phyloP scores from a whole-genome alignment of 2,113 vertebrate genomes.

The Kobus ellipsiprymnus region DNA sequence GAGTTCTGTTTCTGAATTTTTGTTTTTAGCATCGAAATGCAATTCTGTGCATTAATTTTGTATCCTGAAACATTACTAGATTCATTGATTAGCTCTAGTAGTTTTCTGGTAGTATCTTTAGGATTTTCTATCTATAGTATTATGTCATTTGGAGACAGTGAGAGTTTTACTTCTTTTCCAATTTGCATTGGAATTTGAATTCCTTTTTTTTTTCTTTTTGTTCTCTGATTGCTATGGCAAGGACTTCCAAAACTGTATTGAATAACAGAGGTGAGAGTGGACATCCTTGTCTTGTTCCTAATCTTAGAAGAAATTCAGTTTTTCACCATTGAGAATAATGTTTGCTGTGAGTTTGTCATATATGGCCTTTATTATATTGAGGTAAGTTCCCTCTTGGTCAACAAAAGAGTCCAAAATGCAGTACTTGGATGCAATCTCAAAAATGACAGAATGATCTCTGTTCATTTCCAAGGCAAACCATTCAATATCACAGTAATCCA shows the following conservation, averaged over 20 bases:
- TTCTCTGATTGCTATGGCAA: neutral
- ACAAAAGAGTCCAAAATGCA: no score
- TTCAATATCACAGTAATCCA: no score
- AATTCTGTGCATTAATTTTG: neutral
- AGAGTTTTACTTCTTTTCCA: neutral
- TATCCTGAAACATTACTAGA: neutral
- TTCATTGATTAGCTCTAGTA: neutral
- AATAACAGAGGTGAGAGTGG: neutral
- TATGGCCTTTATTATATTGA: neutral
- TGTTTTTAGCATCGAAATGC: neutral
- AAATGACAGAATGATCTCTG: no score
- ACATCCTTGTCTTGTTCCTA: neutral
- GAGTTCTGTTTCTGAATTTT: neutral
- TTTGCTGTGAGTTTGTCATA: neutral
- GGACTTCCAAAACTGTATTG: neutral
- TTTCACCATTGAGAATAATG: neutral
- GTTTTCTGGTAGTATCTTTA: neutral
- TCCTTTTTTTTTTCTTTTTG: neutral
- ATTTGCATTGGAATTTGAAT: neutral
- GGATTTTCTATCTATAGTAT: neutral
- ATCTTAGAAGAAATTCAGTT: neutral
- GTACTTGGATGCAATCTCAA: no score
- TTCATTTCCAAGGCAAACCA: no score
- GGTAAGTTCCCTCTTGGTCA: neutral
- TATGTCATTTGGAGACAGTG: neutral